Base-by-base conservation (phyloP, 2,113 vertebrate genomes). In the Bubo scandiacus region DNA sequence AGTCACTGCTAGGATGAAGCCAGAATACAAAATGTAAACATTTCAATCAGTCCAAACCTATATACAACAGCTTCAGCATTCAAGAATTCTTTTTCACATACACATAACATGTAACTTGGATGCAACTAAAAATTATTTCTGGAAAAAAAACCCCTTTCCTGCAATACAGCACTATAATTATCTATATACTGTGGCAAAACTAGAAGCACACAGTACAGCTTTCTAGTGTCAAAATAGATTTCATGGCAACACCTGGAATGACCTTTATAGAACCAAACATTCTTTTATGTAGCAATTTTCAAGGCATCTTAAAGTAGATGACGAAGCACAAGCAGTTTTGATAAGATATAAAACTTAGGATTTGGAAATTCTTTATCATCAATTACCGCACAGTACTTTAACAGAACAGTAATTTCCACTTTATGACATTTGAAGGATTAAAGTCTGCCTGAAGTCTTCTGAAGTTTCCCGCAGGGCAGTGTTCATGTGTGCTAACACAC, bases 121-220 rank as follows among this genome's bases (percentile, higher is more conserved):
- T 38, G 57, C 65, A 97, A 88, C 51, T 67, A 92, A 86, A 88
- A 78, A 81, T 30, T 86, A 67, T 88, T 95, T 90, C 15, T 68
- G 67, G 45, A 42, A 72, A 81, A 85, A 91, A 40, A 83, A 72
- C 15, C 34, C 75, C 86, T 79, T 52, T 92, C 29, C 90, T 97
- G 80, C 94, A 89, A 65, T 79, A 84, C 73, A 71, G 61, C 38
- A 34, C 94, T 82, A 66, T 95, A 96, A 97, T 96, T 94, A 92
- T 67, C 85, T 62, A 45, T 22, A 62, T 11, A 59, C 65, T 81
- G 59, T 85, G 29, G 81, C 83, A 80, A 97, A 89, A 95, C 86
- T 66, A 88, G 91, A 84, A 91, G 77, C 49, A 93, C 81, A 67
- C 14, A 86, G 81, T 45, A 61, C 71, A 82, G 88, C 87, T 91